These are phyloP conservation scores for Bergia puertoricense DNA, from an alignment of 92 coral and sea anemone genomes.

Conservation along the genomic window DNA sequence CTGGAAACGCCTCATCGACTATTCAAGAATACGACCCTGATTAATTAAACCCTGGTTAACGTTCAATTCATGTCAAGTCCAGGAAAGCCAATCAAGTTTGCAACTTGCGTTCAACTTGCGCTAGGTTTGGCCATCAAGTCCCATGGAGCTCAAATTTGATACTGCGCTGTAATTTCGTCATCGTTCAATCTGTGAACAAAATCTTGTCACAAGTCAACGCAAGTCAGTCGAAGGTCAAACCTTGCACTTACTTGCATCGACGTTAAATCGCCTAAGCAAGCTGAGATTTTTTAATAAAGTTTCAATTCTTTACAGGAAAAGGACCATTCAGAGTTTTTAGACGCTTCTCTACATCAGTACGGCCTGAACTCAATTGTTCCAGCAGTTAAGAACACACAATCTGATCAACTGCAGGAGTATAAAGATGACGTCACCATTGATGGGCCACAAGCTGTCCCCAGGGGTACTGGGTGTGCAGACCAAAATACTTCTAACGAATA, in stretches of 20 bases:
- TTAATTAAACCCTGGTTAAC: too few species aligned
- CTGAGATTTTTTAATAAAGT: neutral
- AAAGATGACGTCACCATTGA: neutral
- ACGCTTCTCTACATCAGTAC: neutral
- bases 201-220: too few species aligned
- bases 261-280: neutral
- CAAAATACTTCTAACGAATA: neutral
- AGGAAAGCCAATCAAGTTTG: too few species aligned
- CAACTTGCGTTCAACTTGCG: too few species aligned
- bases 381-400: neutral
- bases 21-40: too few species aligned
- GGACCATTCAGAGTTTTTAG: neutral
- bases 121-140: too few species aligned
- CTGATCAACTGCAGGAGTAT: neutral
- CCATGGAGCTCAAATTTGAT: too few species aligned
- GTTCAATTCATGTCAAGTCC: too few species aligned
- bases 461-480: neutral
- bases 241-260: neutral
- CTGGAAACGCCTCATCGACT: too few species aligned
- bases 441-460: constrained; percentile 22
- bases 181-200: too few species aligned
- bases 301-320: neutral
- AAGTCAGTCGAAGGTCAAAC: neutral
- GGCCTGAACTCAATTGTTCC: neutral
- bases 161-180: too few species aligned